A percentile compares a stretch with the other conserved stretches of the same genome.
Conservation (phyloP, 2,113 vertebrate species). For the Anseranas semipalmata region DNA sequence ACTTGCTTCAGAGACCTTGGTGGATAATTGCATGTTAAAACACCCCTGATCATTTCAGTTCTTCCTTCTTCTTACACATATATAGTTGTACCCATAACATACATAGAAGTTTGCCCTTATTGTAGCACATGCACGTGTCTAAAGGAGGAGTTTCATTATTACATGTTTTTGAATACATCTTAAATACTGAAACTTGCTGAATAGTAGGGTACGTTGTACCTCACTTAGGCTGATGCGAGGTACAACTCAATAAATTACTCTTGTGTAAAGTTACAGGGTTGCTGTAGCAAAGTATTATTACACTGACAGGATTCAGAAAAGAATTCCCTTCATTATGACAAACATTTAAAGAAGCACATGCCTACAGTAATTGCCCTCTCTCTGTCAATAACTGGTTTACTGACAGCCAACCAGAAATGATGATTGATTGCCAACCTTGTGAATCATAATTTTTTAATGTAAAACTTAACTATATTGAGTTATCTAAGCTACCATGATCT, state of each 20-base stretch:
- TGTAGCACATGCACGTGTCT: background rate
- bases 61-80: background rate
- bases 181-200: background rate
- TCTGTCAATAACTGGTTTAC: background rate
- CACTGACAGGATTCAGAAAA: background rate
- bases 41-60: background rate
- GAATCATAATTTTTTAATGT: background rate
- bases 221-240: background rate
- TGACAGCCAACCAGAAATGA: background rate
- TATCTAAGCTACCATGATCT: background rate
- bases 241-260: background rate
- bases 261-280: background rate
- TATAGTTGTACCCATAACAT: background rate
- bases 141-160: background rate
- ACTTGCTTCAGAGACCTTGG: background rate
- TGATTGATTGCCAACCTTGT: background rate
- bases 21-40: background rate
- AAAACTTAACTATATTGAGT: background rate
- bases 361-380: background rate
- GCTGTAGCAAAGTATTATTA: background rate
- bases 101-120: background rate
- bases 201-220: background rate
- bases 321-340: background rate
- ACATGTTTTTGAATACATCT: background rate
- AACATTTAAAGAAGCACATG: background rate